A percentile compares a stretch with the other conserved stretches of the same genome.
phyloP scores from a whole-genome alignment of 2,113 vertebrate species.

The Perccottus glenii region DNA sequence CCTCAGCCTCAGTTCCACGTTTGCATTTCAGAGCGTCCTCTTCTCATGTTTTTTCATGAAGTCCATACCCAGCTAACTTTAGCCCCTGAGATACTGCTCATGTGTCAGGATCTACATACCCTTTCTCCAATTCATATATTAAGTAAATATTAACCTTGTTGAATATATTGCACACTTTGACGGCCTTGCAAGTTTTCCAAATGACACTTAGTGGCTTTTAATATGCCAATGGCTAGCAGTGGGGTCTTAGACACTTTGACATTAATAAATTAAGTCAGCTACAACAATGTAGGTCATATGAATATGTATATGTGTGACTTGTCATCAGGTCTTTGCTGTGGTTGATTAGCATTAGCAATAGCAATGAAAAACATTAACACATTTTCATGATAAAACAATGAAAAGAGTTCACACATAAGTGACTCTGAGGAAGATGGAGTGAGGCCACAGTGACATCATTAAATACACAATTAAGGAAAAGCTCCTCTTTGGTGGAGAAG shows the following conservation, averaged over 20 bases:
- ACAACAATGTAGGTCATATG: background rate
- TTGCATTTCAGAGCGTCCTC: no score
- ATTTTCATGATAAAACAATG: no score
- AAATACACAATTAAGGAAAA: no score
- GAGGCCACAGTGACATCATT: no score
- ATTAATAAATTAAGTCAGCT: background rate
- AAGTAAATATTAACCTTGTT: background rate
- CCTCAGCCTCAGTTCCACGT: no score
- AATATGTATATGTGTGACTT: background rate
- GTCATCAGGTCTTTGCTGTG: background rate
- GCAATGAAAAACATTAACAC: no score
- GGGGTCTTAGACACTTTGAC: background rate
- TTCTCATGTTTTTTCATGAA: no score
- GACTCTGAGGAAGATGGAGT: background rate
- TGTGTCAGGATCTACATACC: background rate
- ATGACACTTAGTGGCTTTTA: background rate
- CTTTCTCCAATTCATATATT: background rate
- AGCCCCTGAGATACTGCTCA: no score
- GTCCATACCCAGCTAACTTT: no score
- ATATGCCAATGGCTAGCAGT: background rate
- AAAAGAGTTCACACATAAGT: no score
- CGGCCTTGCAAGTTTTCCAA: background rate
- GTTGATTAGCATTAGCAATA: background rate
- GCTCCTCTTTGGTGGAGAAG: no score
- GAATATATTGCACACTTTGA: background rate